Conservation (phyloP, 2,797 vertebrate species). For the Arremon brunneinucha region DNA sequence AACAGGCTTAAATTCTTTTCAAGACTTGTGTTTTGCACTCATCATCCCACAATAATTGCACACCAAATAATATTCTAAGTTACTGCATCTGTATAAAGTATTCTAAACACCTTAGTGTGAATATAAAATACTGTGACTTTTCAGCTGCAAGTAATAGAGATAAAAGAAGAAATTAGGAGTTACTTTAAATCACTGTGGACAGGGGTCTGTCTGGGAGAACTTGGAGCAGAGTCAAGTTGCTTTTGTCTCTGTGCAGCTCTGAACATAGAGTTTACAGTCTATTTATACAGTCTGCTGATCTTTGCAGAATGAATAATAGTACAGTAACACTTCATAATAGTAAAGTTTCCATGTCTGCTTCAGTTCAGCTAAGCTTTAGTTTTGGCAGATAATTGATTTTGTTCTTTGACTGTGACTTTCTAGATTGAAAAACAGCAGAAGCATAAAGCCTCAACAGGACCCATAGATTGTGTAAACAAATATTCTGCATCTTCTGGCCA, state of each 20-base stretch:
- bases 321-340: background rate
- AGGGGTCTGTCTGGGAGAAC: background rate
- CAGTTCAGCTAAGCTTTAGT: constrained; percentile 20
- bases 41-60: background rate
- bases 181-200: background rate
- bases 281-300: background rate
- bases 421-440: background rate
- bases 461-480: background rate
- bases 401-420: background rate
- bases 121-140: background rate
- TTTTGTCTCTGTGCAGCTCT: background rate
- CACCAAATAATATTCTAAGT: background rate
- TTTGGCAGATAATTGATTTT: background rate
- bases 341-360: constrained; percentile 12
- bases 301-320: background rate
- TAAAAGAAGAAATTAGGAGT: background rate
- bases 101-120: background rate
- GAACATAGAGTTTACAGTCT: background rate
- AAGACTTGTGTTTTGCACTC: background rate
- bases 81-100: background rate
- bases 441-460: background rate
- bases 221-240: background rate
- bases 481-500: background rate
- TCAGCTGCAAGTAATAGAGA: background rate
- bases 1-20: background rate